Evolutionary conservation across 2,797 vertebrate species (phyloP).

Genomic region (Nannoperca australis): DNA sequence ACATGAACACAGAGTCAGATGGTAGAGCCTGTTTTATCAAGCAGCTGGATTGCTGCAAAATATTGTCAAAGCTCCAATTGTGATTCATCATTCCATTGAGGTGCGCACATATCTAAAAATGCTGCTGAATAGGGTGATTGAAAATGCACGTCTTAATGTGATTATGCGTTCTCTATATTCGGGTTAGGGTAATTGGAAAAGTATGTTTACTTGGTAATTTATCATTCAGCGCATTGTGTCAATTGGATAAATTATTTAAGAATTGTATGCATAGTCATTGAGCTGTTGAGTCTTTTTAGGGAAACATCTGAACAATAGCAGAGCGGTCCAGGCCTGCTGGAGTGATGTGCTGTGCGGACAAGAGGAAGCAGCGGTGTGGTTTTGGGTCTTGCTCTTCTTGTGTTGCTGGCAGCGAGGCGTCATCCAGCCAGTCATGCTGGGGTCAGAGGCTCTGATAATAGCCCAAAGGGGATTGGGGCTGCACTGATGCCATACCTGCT

Average conservation of each 20-base stretch:
- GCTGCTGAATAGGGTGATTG: conserved; percentile 20
- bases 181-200: conserved; percentile 50
- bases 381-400: conserved; percentile 55
- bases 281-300: conserved; percentile 20
- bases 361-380: conserved; percentile 49
- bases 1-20: conserved; percentile 56
- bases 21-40: conserved; percentile 45
- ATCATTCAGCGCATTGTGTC: conserved; percentile 38
- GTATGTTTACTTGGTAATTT: conserved; percentile 46
- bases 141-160: conserved; percentile 26
- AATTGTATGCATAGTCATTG: conserved; percentile 20
- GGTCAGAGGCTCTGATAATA: conserved; percentile 77
- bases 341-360: conserved; percentile 42
- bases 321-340: conserved; percentile 35
- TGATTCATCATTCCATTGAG: conserved; percentile 56
- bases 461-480: conserved; percentile 63
- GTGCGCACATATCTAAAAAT: conserved; percentile 41
- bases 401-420: conserved; percentile 58
- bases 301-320: conserved; percentile 49
- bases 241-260: conserved; percentile 29
- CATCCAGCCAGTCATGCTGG: conserved; percentile 61
- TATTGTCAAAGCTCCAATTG: conserved; percentile 19
- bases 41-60: conserved; percentile 39
- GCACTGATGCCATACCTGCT: conserved; percentile 73
- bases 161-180: conserved; percentile 34